phyloP scores from a whole-genome alignment of 2,888 invertebrate species.

The Dolichopus griseipennis region DNA sequence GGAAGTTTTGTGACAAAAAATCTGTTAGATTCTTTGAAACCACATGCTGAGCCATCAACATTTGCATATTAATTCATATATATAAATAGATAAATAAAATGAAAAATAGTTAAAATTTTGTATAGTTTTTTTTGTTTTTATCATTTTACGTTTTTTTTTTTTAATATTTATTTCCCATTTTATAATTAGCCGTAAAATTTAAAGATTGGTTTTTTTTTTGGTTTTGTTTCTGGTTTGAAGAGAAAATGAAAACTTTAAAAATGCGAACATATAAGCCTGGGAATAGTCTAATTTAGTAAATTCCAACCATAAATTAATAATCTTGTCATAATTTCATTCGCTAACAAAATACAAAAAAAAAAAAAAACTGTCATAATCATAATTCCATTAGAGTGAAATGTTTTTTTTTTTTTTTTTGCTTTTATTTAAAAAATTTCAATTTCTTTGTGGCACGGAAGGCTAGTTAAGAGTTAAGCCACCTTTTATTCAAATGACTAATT shows the following conservation, averaged over 20 bases:
- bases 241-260: not conserved
- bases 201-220: not conserved
- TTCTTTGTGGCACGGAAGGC: too few relatives aligned
- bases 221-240: not conserved
- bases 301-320: constrained; percentile 7
- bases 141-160: too few relatives aligned
- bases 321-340: not conserved
- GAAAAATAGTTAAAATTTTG: too few relatives aligned
- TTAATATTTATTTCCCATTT: not conserved
- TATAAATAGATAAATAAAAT: not conserved
- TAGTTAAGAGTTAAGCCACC: too few relatives aligned
- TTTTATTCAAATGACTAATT: too few relatives aligned
- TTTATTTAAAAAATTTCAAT: too few relatives aligned
- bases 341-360: not conserved
- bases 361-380: not conserved
- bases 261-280: not conserved
- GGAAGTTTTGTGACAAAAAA: too few relatives aligned
- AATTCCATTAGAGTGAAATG: not conserved
- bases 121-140: too few relatives aligned
- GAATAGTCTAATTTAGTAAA: constrained; percentile 6
- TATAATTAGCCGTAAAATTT: constrained; percentile 4
- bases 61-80: constrained; percentile 1
- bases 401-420: too few relatives aligned
- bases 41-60: not conserved
- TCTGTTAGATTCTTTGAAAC: not conserved